phyloP scores from a whole-genome alignment of 2,888 invertebrate species.

The Syrista parreyssii region DNA sequence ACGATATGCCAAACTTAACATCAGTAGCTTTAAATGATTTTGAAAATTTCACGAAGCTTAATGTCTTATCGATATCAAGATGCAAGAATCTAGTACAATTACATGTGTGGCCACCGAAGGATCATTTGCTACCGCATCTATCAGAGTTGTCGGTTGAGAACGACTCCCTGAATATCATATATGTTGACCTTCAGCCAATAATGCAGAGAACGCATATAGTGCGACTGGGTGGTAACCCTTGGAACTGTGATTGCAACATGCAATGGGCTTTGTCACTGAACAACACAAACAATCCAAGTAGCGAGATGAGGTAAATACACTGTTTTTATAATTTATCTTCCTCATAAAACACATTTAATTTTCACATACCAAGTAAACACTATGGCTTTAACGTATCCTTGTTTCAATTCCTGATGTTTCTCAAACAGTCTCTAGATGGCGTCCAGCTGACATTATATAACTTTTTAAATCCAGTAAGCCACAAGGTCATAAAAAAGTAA shows the following conservation, averaged over 20 bases:
- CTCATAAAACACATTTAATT: neutral
- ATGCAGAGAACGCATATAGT: constrained; percentile 67
- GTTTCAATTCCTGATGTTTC: constrained; percentile 4
- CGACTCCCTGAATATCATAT: constrained; percentile 66
- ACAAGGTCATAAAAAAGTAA: neutral
- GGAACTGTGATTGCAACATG: constrained; percentile 75
- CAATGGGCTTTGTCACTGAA: constrained; percentile 68
- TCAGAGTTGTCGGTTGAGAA: constrained; percentile 67
- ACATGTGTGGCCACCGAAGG: constrained; percentile 65
- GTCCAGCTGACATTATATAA: neutral
- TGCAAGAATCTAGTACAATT: constrained; percentile 70
- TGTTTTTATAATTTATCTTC: neutral
- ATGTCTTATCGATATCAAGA: constrained; percentile 69
- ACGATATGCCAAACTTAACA: constrained; percentile 69
- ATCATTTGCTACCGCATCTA: constrained; percentile 66
- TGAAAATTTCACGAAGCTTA: constrained; percentile 68
- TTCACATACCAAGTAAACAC: constrained; percentile 1
- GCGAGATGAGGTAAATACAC: constrained; percentile 66
- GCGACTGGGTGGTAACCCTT: constrained; percentile 73
- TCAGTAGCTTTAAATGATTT: constrained; percentile 71
- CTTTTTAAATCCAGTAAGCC: neutral
- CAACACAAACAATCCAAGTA: constrained; percentile 63
- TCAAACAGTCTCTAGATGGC: neutral
- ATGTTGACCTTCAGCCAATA: constrained; percentile 64
- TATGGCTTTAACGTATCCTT: neutral